Base-by-base conservation (phyloP, 2,888 invertebrate genomes). In the Sarcophaga carnaria region DNA sequence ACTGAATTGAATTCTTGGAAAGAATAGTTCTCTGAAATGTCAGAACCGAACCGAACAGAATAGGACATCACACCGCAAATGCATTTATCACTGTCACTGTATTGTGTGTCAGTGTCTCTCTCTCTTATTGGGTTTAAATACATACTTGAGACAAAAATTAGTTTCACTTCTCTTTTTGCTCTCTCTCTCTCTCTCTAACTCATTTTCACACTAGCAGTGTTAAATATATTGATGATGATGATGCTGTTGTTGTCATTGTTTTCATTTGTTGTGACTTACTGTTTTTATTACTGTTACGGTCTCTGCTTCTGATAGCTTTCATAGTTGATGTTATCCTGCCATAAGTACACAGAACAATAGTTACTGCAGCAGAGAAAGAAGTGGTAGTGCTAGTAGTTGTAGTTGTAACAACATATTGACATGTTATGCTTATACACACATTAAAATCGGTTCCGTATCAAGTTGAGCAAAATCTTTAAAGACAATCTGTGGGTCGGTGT, bases 1-100 rank as follows among this genome's bases (percentile, higher is more conserved):
- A 80, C 25, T 22, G 10, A 64, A 54, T 14, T 54, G 54, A 54
- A 17, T 54, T 54, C 17, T 14, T 12, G 14, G 4, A 72, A 76
- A 76, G 45, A 76, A 66, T 45, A 22, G 17, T 45, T 47, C 54
- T 54, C 5, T 54, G 17, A 10, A n/a, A 12, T 22, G 27, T 37
- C 27, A 60, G 37, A 12, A n/a, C 27, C 66, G 66, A 76, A 20
- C 27, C 20, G 66, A 66, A 20, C n/a, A 37, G 66, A 66, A 20
- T 67, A 67, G 14, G 59, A 47, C 22, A 75, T 59, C n/a, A 64
- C 64, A 72, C 76, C 72, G 72, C 63, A 77, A 80, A 67, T 64
- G 60, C 74, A 86, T 86, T 80, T 83, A 72, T 83, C 86, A 83
- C 27, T 80, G 86, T 75, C 83, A 80, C 49, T 66, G 54, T 76